These are phyloP conservation scores for Heliconius himera DNA, from an alignment of 1,140 invertebrate genomes.

Conservation along the genomic window DNA sequence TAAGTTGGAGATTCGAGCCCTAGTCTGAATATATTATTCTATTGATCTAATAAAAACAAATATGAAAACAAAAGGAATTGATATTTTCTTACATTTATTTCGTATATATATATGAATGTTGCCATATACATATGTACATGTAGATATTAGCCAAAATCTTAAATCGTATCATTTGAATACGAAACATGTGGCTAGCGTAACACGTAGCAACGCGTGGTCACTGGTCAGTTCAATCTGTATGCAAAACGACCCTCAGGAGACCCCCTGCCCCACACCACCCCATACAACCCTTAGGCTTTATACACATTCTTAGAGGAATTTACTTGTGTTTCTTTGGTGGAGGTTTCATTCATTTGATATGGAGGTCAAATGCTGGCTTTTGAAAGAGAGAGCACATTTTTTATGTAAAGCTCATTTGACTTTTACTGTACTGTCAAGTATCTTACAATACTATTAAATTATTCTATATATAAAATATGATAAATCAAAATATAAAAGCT, in stretches of 20 bases:
- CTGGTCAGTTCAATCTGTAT: slow-evolving; percentile 40
- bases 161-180: slow-evolving; percentile 17
- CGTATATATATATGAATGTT: not conserved
- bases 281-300: slow-evolving; percentile 10
- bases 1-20: too few species aligned
- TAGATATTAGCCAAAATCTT: not conserved
- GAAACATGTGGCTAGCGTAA: slow-evolving; percentile 13
- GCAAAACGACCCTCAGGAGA: slow-evolving; percentile 34
- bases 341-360: not conserved
- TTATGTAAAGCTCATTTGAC: not conserved
- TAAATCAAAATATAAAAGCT: too few species aligned
- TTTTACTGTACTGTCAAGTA: too few species aligned
- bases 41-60: too few species aligned
- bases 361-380: not conserved
- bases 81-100: too few species aligned
- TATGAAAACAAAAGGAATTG: too few species aligned
- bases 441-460: too few species aligned
- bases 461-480: too few species aligned
- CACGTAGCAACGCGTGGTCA: slow-evolving; percentile 27
- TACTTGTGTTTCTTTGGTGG: not conserved
- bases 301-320: slow-evolving; percentile 5
- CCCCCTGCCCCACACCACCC: slow-evolving; percentile 9
- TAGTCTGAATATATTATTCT: too few species aligned
- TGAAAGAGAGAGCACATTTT: not conserved
- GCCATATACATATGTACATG: not conserved